phyloP scores from a whole-genome alignment of 2,888 invertebrate species.

The Drosophila pseudotalamancana region DNA sequence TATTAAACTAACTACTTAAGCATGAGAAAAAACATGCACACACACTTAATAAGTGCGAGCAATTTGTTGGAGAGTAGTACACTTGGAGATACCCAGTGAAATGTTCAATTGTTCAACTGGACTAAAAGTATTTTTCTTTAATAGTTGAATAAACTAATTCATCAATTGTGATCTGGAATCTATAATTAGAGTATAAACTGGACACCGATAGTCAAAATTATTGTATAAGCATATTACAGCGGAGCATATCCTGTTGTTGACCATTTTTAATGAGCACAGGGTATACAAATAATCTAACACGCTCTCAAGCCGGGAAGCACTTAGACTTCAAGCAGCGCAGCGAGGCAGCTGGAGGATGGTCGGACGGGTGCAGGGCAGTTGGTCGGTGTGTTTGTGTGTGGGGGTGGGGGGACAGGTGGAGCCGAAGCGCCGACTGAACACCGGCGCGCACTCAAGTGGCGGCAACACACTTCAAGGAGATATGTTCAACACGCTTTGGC shows the following conservation, averaged over 20 bases:
- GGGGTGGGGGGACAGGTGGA: neutral
- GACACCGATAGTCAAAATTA: too few relatives aligned
- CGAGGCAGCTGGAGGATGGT: conserved; percentile 10
- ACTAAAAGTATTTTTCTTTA: too few relatives aligned
- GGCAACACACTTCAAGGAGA: conserved; percentile 69
- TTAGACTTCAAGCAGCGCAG: conserved; percentile 48
- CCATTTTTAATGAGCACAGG: neutral
- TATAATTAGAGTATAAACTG: too few relatives aligned
- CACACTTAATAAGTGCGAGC: neutral
- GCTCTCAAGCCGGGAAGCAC: conserved; percentile 56
- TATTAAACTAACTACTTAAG: conserved; percentile 73
- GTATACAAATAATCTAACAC: conserved; percentile 65
- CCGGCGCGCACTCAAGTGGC: conserved; percentile 59
- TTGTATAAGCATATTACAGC: too few relatives aligned
- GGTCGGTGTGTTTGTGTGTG: too few relatives aligned
- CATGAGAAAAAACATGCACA: conserved; percentile 55
- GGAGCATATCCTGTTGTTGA: neutral
- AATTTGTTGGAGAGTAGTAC: neutral
- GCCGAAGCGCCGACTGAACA: conserved; percentile 15
- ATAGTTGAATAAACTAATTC: too few relatives aligned
- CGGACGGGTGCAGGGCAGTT: neutral
- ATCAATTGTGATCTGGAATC: too few relatives aligned
- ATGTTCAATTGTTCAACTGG: too few relatives aligned
- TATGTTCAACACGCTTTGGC: conserved; percentile 62
- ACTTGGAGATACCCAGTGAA: neutral